phyloP scores from a whole-genome alignment of 2,113 vertebrate genomes.

The Pagrus major region DNA sequence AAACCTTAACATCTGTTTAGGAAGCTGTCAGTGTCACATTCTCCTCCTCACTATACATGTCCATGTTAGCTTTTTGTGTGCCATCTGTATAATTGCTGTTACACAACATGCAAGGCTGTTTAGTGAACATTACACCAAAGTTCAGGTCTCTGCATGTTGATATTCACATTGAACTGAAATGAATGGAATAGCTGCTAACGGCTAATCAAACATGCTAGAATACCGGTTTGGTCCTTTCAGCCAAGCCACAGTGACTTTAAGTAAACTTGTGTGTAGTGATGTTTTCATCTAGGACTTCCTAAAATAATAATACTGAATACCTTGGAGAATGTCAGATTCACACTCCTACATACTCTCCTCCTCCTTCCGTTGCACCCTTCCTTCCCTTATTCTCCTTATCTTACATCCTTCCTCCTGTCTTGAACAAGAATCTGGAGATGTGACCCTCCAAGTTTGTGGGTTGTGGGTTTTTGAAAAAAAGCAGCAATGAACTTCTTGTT shows the following conservation, averaged over 20 bases:
- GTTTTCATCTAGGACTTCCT: background rate
- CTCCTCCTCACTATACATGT: background rate
- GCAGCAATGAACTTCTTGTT: background rate
- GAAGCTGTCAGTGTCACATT: background rate
- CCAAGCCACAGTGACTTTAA: background rate
- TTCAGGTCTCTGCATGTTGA: conserved; percentile 60
- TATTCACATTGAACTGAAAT: background rate
- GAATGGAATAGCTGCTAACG: conserved; percentile 13
- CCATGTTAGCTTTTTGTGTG: background rate
- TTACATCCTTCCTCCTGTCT: conserved; percentile 36
- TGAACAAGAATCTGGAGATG: background rate
- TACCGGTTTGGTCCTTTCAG: background rate
- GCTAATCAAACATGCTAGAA: background rate
- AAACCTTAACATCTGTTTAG: background rate
- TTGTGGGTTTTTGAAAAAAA: background rate
- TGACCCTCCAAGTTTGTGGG: background rate
- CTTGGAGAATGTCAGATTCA: background rate
- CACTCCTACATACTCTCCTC: background rate
- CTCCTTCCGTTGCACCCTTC: background rate
- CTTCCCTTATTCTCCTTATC: conserved; percentile 28
- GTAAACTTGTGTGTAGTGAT: background rate
- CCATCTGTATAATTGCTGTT: conserved; percentile 16
- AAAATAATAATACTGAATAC: background rate
- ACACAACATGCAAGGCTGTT: conserved; percentile 21
- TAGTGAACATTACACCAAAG: background rate